phyloP scores from a whole-genome alignment of 2,113 vertebrate species.

The Amblyornis subalaris region DNA sequence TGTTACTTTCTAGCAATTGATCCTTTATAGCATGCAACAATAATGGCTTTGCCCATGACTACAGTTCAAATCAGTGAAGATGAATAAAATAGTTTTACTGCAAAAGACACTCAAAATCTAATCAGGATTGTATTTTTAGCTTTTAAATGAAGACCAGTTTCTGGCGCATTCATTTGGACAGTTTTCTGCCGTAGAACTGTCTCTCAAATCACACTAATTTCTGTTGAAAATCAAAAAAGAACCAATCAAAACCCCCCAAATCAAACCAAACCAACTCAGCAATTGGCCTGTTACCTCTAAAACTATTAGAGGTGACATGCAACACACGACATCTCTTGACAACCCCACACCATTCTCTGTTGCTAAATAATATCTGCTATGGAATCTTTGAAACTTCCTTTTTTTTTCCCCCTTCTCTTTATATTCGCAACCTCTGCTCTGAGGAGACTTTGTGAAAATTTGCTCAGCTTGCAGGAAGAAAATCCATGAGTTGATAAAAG shows the following conservation, averaged over 20 bases:
- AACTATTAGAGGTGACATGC: background rate
- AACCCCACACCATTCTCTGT: background rate
- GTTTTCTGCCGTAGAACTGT: background rate
- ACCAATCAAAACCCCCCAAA: background rate
- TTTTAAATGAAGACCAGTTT: background rate
- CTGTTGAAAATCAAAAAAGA: background rate
- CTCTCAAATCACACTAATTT: background rate
- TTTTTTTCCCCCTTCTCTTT: background rate
- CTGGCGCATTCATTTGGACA: background rate
- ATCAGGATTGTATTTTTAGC: background rate
- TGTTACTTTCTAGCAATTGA: background rate
- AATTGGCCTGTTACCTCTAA: background rate
- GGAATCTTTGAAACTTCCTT: background rate
- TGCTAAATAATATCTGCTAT: background rate
- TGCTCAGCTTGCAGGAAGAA: constrained; percentile 37
- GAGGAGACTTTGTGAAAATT: background rate
- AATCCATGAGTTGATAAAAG: constrained; percentile 19
- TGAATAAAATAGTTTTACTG: background rate
- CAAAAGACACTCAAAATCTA: background rate
- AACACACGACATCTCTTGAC: background rate
- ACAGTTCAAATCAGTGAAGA: background rate
- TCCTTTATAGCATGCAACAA: background rate
- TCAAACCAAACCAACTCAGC: background rate
- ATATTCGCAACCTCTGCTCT: background rate
- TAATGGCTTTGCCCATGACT: background rate